Conservation (phyloP, 2,888 invertebrate genomes). For the Stratiomys singularior region DNA sequence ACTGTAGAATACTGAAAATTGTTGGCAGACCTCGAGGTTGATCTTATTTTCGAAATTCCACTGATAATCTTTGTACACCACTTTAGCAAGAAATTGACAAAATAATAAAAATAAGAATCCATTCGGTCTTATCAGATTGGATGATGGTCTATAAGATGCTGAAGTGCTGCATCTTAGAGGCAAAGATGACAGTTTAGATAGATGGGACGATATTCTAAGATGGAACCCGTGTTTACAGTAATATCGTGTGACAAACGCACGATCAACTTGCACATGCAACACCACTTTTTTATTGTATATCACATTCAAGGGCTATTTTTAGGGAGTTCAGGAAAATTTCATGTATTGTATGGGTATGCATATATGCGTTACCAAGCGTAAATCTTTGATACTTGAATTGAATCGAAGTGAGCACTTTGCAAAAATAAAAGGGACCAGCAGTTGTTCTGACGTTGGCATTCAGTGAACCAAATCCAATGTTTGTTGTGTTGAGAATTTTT, state of each 20-base stretch:
- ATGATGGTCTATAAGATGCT: constrained; percentile 41
- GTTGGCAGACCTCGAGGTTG: too few species aligned
- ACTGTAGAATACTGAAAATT: too few species aligned
- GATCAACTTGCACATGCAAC: constrained; percentile 45
- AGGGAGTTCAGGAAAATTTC: constrained; percentile 9
- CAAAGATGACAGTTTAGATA: constrained; percentile 45
- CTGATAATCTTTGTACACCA: not conserved
- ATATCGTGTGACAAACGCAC: constrained; percentile 48
- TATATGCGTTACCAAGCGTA: not conserved
- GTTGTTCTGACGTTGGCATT: constrained; percentile 2
- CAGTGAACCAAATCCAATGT: constrained; percentile 12
- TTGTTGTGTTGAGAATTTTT: not conserved
- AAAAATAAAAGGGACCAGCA: constrained; percentile 14
- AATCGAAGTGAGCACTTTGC: constrained; percentile 15
- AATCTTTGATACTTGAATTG: constrained; percentile 1
- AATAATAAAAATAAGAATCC: constrained; percentile 29
- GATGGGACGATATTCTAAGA: constrained; percentile 46
- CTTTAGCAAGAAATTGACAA: not conserved
- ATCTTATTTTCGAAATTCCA: too few species aligned
- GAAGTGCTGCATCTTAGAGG: constrained; percentile 35
- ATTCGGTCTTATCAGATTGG: constrained; percentile 42
- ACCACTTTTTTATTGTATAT: constrained; percentile 13
- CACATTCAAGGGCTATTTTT: constrained; percentile 41
- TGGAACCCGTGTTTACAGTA: constrained; percentile 44
- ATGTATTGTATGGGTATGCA: not conserved